Evolutionary conservation across 1,140 invertebrate genomes (phyloP), one percentile per base, ranked within the genome.

Genomic region (Wasmannia auropunctata): DNA sequence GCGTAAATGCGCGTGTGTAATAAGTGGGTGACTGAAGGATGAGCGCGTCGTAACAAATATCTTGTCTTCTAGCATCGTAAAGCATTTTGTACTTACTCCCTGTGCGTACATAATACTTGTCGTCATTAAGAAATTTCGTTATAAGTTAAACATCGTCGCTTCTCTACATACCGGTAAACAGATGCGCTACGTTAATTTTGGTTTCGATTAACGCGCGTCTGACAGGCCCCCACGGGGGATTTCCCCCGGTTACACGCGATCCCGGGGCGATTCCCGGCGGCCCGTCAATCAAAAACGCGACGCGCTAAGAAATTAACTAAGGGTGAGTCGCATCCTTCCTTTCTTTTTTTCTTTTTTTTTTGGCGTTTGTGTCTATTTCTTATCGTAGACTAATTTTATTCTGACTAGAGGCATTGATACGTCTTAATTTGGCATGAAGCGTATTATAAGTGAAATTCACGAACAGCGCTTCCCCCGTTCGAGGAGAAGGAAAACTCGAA

Each of bases 361-460:
- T 72, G 67, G 67, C 79, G n/a, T 70, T 70, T 14, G 22, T 19
- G 51, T 81, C 25, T 72, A 74, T 74, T n/a, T 22, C 67, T 83
- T 60, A 70, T 56, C 25, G 49, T 81, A 83, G 54, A 83, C 37
- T 83, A 83, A 83, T 83, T 74, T 83, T 74, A 58, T 74, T 74
- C 67, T 83, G 79, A 83, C 79, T 83, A 83, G 79, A 83, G 37
- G 79, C 67, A 83, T 81, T 72, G 79, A 83, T 83, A 83, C 79
- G 51, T 83, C 54, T 83, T 46, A 83, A 83, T 83, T 83, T 83
- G 79, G 79, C 79, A 74, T 83, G 51, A 72, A 83, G 79, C 79
- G 51, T 83, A 83, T n/a, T n/a, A n/a, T 22, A 43, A 74, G 51
- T 58, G 79, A 72, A 72, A 37, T 74, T 83, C 67, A 72, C 14